Percentiles rank a stretch among this genome's conserved stretches.
Evolutionary conservation across 2,888 invertebrate genomes (phyloP).

Genomic region (Notodonta dromedarius): DNA sequence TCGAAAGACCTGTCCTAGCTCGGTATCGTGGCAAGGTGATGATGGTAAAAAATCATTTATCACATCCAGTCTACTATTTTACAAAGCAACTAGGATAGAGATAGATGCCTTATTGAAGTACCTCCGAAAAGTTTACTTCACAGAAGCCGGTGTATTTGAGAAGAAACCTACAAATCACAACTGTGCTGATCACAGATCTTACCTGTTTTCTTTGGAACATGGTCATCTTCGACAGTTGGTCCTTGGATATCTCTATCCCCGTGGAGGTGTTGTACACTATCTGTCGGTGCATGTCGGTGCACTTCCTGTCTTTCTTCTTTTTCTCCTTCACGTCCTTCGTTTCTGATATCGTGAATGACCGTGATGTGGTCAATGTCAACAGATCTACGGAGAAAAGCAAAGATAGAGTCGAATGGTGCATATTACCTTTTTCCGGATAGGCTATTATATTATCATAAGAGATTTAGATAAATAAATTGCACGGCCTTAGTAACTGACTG

Average conservation of each 20-base stretch:
- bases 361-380: constrained; percentile 64
- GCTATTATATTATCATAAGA: too few species aligned
- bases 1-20: too few species aligned
- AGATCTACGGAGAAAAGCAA: constrained; percentile 49
- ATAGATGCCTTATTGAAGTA: too few species aligned
- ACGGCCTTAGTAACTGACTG: constrained; percentile 46
- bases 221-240: constrained; percentile 88
- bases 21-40: too few species aligned
- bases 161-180: too few species aligned
- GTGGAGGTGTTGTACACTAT: constrained; percentile 84
- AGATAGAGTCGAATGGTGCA: neutral
- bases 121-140: too few species aligned
- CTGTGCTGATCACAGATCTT: neutral
- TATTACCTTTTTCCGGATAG: too few species aligned
- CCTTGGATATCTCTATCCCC: constrained; percentile 85
- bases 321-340: constrained; percentile 59
- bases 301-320: constrained; percentile 65
- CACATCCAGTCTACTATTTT: too few species aligned
- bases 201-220: constrained; percentile 91
- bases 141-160: too few species aligned
- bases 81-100: too few species aligned
- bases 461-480: too few species aligned
- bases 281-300: constrained; percentile 67
- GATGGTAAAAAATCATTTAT: too few species aligned
- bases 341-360: constrained; percentile 76